Evolutionary conservation across 23 tunicate genomes (phyloP).

Genomic region (Styela plicata): DNA sequence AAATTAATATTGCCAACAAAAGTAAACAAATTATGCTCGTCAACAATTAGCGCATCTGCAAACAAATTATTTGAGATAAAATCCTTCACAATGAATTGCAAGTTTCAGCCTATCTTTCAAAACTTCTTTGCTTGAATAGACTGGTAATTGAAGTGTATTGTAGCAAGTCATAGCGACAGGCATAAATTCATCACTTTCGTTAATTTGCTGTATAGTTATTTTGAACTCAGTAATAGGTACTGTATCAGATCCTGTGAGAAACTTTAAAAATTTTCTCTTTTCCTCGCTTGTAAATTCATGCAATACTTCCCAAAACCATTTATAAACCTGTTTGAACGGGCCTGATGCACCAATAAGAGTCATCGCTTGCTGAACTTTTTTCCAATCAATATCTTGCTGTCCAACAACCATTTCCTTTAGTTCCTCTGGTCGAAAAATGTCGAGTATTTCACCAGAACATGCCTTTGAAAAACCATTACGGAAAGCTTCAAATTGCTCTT

Average conservation of each 20-base stretch:
- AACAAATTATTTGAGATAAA: conserved; percentile 55
- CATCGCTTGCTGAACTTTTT: conserved; percentile 51
- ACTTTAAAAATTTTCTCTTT: conserved; percentile 66
- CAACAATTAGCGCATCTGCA: no score
- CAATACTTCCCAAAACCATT: conserved; percentile 77
- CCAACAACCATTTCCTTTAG: conserved; percentile 88
- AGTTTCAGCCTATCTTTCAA: conserved; percentile 40
- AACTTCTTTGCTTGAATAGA: conserved; percentile 25
- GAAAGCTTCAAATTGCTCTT: conserved; percentile 47
- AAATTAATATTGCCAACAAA: no score
- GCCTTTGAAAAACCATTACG: not conserved
- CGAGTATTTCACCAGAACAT: not conserved
- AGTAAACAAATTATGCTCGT: no score
- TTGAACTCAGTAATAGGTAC: conserved; percentile 51
- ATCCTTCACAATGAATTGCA: conserved; percentile 68
- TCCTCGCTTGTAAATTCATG: conserved; percentile 55
- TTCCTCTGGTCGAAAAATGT: conserved; percentile 64
- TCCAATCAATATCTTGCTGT: conserved; percentile 75
- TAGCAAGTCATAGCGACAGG: conserved; percentile 96
- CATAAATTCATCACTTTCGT: conserved; percentile 21
- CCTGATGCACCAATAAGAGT: conserved; percentile 54
- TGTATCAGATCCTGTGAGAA: conserved; percentile 17
- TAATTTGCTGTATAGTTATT: conserved; percentile 33
- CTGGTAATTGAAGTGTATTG: conserved; percentile 74
- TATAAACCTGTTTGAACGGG: conserved; percentile 49